Conservation (phyloP, 2,888 invertebrate genomes). For the Pterostichus niger region DNA sequence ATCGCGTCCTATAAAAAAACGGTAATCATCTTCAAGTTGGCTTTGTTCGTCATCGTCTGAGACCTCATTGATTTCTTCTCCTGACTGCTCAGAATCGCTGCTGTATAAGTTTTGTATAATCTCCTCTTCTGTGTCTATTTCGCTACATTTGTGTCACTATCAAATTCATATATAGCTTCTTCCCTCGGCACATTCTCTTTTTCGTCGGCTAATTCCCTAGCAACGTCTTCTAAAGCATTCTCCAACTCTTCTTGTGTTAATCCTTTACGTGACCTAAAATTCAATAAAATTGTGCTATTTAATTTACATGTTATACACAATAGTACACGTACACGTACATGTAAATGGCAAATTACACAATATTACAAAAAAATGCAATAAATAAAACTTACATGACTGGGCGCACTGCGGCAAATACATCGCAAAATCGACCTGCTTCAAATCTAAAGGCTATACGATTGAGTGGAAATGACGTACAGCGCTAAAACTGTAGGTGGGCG, state of each 20-base stretch:
- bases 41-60: slow-evolving; percentile 62
- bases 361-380: too few species aligned
- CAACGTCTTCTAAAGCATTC: slow-evolving; percentile 45
- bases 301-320: slow-evolving; percentile 12
- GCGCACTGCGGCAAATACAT: slow-evolving; percentile 7
- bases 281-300: slow-evolving; percentile 39
- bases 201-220: slow-evolving; percentile 54
- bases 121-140: slow-evolving; percentile 27
- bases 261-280: slow-evolving; percentile 57
- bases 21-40: slow-evolving; percentile 62
- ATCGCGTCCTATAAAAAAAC: slow-evolving; percentile 63
- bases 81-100: slow-evolving; percentile 65
- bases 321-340: slow-evolving; percentile 22
- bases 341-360: slow-evolving; percentile 34
- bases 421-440: slow-evolving; percentile 19
- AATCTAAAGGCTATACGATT: slow-evolving; percentile 6
- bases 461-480: too few species aligned
- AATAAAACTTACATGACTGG: slow-evolving; percentile 10
- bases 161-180: slow-evolving; percentile 40
- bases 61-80: slow-evolving; percentile 62
- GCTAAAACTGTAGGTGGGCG: too few species aligned
- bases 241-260: slow-evolving; percentile 51
- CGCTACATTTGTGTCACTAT: slow-evolving; percentile 61
- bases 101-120: slow-evolving; percentile 55
- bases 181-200: slow-evolving; percentile 34